These are phyloP conservation scores for Acanthurus lineatus DNA, from an alignment of 2,797 vertebrate species.

Conservation along the genomic window DNA sequence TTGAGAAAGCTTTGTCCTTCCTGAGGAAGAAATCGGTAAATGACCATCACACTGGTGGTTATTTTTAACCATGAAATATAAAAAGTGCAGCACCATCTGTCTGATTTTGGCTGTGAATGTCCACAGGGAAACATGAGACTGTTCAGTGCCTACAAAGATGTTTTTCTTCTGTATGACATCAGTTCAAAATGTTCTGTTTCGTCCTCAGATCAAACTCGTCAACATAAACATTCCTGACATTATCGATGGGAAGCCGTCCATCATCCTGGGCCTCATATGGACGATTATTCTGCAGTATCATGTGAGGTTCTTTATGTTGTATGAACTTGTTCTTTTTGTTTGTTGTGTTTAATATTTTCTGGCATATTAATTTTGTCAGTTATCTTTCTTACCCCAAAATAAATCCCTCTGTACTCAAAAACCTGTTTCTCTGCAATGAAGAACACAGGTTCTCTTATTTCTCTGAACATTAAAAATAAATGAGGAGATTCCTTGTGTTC, in stretches of 20 bases:
- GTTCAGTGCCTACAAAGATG: not conserved
- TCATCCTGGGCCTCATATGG: conserved; percentile 97
- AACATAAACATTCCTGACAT: conserved; percentile 98
- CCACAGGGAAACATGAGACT: not conserved
- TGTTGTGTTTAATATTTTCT: not conserved
- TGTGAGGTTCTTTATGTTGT: conserved; percentile 82
- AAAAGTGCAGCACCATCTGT: not conserved
- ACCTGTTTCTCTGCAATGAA: not conserved
- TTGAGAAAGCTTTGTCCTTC: conserved; percentile 92
- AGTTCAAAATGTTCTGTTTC: not conserved
- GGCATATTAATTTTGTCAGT: not conserved
- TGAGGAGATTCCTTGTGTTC: not conserved
- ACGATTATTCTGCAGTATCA: conserved; percentile 97
- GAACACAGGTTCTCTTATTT: no score
- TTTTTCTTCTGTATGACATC: not conserved
- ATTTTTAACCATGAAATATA: not conserved
- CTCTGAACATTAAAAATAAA: no score
- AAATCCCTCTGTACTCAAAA: not conserved
- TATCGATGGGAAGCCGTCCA: conserved; percentile 94
- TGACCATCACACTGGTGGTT: not conserved
- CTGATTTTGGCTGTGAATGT: not conserved
- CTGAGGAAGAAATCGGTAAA: conserved; percentile 92
- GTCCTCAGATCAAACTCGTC: conserved; percentile 93
- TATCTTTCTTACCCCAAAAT: not conserved
- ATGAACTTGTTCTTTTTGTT: not conserved